phyloP scores from a whole-genome alignment of 2,797 vertebrate genomes.

The Chrysocyon brachyurus region DNA sequence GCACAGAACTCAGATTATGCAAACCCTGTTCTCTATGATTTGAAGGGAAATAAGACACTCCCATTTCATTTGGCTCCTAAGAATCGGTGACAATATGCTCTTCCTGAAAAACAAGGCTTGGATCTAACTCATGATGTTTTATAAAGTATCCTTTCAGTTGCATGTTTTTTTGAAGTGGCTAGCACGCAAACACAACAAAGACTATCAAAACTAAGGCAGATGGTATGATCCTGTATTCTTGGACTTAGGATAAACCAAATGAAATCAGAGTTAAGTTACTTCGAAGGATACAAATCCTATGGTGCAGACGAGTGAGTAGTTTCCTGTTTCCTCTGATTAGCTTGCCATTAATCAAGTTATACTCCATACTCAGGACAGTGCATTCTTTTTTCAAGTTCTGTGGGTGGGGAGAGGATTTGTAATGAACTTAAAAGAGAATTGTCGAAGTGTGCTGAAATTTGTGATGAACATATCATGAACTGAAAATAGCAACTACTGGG shows the following conservation, averaged over 20 bases:
- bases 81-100: constrained; percentile 19
- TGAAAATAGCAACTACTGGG: constrained; percentile 18
- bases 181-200: constrained; percentile 32
- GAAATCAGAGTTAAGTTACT: constrained; percentile 59
- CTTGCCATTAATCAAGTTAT: constrained; percentile 42
- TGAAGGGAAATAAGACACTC: not conserved
- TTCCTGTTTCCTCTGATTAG: constrained; percentile 57
- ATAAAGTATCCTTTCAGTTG: constrained; percentile 45
- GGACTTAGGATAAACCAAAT: not conserved
- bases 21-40: not conserved
- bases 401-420: not conserved
- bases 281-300: not conserved
- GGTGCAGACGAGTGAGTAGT: not conserved
- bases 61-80: constrained; percentile 8
- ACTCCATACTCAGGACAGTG: not conserved
- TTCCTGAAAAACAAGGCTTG: constrained; percentile 25
- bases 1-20: not conserved
- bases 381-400: not conserved
- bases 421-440: constrained; percentile 17
- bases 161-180: not conserved
- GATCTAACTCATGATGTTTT: constrained; percentile 41
- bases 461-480: not conserved
- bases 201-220: constrained; percentile 49
- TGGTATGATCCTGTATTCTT: constrained; percentile 22
- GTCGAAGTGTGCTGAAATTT: constrained; percentile 44